Percentiles rank a stretch among this genome's conserved stretches.
Conservation (phyloP, 2,113 vertebrate genomes). For the Pomatostomus ruficeps region DNA sequence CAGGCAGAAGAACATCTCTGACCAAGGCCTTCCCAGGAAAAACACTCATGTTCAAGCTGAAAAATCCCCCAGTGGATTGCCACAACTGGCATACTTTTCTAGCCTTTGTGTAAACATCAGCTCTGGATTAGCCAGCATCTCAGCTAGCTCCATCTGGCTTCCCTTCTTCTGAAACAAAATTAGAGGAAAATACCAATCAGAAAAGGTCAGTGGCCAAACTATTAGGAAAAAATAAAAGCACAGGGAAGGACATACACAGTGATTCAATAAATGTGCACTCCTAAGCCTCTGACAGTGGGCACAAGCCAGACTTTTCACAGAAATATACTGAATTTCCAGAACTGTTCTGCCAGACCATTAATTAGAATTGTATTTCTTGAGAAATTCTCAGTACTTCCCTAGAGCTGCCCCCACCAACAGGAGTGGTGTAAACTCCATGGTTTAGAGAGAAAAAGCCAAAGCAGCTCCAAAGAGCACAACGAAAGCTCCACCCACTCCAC, state of each 20-base stretch:
- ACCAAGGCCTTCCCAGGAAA: background rate
- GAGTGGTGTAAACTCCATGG: background rate
- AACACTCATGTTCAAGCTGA: background rate
- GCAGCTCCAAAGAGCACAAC: background rate
- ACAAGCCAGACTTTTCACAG: background rate
- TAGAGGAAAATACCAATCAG: background rate
- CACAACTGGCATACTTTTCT: background rate
- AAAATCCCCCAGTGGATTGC: background rate
- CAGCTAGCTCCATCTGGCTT: background rate
- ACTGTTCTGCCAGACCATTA: background rate
- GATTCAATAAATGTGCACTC: background rate
- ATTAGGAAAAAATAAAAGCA: background rate
- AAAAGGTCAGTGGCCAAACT: background rate
- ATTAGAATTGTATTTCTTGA: background rate
- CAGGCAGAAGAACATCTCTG: conserved; percentile 21
- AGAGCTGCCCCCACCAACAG: background rate
- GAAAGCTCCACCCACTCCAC: background rate
- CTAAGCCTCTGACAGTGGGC: background rate
- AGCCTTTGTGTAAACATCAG: background rate
- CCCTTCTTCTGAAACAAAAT: background rate
- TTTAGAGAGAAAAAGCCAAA: background rate
- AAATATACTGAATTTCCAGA: background rate
- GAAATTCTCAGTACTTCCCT: background rate
- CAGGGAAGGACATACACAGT: rapidly evolving
- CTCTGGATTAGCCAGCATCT: background rate